Percentiles rank a stretch among this genome's conserved stretches.
These are phyloP conservation scores for Tuberolachnus salignus DNA, from an alignment of 2,888 invertebrate species.

Conservation along the genomic window DNA sequence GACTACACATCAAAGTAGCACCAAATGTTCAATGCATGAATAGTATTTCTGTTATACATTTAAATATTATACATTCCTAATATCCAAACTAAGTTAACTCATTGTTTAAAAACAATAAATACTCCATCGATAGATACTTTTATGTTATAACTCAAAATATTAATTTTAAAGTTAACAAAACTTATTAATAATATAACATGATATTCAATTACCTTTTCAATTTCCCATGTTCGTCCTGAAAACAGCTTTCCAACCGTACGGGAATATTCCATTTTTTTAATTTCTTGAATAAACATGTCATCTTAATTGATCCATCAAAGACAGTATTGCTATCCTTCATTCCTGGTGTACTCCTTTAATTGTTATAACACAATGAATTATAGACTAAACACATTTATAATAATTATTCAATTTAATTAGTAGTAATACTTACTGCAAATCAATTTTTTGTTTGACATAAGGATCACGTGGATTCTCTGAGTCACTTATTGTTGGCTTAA, in stretches of 20 bases:
- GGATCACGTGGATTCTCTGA: background rate
- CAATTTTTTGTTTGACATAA: background rate
- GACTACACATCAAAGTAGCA: no score
- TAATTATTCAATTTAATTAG: background rate
- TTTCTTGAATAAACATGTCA: conserved; percentile 64
- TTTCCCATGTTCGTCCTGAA: background rate
- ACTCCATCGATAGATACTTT: no score
- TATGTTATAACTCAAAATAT: no score
- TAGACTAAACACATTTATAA: background rate
- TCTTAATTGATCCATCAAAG: no score
- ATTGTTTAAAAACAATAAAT: no score
- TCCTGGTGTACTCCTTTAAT: conserved; percentile 58
- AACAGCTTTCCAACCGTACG: conserved; percentile 61
- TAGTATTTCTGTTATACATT: no score
- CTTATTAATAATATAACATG: no score
- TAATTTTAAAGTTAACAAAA: no score
- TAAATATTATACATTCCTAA: no score
- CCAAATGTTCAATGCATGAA: no score
- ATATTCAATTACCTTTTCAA: no score
- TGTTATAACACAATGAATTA: conserved; percentile 2
- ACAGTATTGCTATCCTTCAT: conserved; percentile 60
- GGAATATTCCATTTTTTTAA: conserved; percentile 63
- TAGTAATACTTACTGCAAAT: conserved; percentile 34
- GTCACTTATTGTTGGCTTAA: conserved; percentile 19
- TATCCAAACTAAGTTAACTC: no score